These are phyloP conservation scores for Listronotus oregonensis DNA, from an alignment of 1,140 invertebrate genomes.

Conservation along the genomic window DNA sequence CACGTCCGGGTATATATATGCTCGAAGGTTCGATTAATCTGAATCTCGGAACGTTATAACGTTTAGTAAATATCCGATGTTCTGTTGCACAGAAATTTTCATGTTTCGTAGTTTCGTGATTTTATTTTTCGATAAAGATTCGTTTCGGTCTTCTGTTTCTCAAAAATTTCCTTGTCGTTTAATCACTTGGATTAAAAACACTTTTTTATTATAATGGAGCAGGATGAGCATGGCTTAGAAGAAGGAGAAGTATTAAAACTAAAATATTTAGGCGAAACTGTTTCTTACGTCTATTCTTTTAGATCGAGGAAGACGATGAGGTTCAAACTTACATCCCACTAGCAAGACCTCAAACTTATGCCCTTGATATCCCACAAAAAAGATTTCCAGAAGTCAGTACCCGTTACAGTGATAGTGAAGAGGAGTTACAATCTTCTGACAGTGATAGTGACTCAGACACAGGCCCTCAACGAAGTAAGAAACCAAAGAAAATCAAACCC, in stretches of 20 bases:
- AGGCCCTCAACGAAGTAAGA: constrained; percentile 39
- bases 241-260: constrained; percentile 55
- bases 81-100: no score
- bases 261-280: not conserved
- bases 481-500: constrained; percentile 56
- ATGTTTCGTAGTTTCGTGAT: no score
- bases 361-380: constrained; percentile 47
- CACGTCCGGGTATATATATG: no score
- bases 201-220: constrained; percentile 21
- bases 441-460: constrained; percentile 60
- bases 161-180: no score
- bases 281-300: constrained; percentile 9
- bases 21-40: no score
- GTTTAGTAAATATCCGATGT: no score
- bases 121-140: no score
- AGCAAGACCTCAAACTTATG: constrained; percentile 54
- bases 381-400: constrained; percentile 44
- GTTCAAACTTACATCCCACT: constrained; percentile 57
- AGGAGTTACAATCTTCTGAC: constrained; percentile 56
- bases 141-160: no score
- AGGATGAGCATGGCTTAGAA: constrained; percentile 45
- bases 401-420: constrained; percentile 53
- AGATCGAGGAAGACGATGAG: constrained; percentile 44
- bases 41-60: no score
- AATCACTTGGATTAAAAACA: no score